These are phyloP conservation scores for Mythimna albipuncta DNA, from an alignment of 2,888 invertebrate genomes.

Conservation along the genomic window DNA sequence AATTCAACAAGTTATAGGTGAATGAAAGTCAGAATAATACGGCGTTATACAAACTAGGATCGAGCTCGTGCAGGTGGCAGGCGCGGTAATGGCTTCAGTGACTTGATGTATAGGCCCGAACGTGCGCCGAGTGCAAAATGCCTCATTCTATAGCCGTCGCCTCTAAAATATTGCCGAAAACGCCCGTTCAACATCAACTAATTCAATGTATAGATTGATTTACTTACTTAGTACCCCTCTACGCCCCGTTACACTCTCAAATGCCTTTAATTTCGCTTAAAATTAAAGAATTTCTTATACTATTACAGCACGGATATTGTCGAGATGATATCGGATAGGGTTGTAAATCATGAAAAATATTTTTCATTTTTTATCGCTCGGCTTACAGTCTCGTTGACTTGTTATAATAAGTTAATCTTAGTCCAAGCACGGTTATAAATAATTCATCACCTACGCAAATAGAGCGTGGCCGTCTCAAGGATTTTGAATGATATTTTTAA, in stretches of 20 bases:
- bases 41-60: constrained; percentile 83
- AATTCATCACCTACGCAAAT: constrained; percentile 42
- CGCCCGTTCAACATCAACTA: constrained; percentile 86
- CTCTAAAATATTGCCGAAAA: constrained; percentile 87
- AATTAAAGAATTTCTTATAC: constrained; percentile 75
- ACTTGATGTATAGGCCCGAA: constrained; percentile 88
- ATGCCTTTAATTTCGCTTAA: constrained; percentile 84
- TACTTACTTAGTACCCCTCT: constrained; percentile 72
- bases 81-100: constrained; percentile 83
- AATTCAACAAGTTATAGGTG: constrained; percentile 78
- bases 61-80: constrained; percentile 86
- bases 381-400: constrained; percentile 60
- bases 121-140: constrained; percentile 86
- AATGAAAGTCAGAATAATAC: constrained; percentile 83
- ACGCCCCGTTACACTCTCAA: constrained; percentile 75
- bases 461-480: constrained; percentile 21
- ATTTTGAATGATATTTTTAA: constrained; percentile 26
- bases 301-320: constrained; percentile 70
- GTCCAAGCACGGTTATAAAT: constrained; percentile 46
- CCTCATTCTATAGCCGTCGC: constrained; percentile 83
- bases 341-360: constrained; percentile 66
- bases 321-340: constrained; percentile 67
- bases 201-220: constrained; percentile 89
- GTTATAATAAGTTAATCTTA: constrained; percentile 51
- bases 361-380: constrained; percentile 50